phyloP scores from a whole-genome alignment of 1,140 invertebrate genomes.

The Temnothorax nylanderi region DNA sequence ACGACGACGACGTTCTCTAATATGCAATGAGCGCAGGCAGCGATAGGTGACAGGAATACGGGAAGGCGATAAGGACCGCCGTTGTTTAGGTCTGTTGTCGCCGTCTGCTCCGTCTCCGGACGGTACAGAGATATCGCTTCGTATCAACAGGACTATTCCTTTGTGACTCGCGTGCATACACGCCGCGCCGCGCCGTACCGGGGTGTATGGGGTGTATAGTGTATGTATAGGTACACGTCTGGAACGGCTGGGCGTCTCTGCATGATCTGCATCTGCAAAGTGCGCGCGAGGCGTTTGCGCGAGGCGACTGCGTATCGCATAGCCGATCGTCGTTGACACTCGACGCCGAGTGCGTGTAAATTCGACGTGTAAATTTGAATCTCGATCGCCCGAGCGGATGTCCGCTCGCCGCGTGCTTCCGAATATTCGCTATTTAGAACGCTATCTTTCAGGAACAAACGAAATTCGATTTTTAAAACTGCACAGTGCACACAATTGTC shows the following conservation, averaged over 20 bases:
- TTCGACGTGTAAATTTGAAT: conserved; percentile 7
- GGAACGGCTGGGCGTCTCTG: neutral
- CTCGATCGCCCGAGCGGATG: neutral
- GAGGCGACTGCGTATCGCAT: conserved; percentile 11
- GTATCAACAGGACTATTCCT: conserved; percentile 59
- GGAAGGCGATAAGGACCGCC: conserved; percentile 32
- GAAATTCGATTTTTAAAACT: too few species aligned
- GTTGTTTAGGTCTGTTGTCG: conserved; percentile 57
- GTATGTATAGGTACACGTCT: neutral
- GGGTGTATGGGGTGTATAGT: too few species aligned
- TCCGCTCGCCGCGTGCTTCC: neutral
- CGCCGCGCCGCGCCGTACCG: too few species aligned
- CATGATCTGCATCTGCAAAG: neutral
- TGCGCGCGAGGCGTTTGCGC: neutral
- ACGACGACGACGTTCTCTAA: conserved; percentile 5
- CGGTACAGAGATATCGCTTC: conserved; percentile 31
- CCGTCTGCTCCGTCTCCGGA: neutral
- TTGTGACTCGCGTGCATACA: conserved; percentile 14
- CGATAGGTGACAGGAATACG: conserved; percentile 47
- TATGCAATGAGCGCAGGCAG: conserved; percentile 8
- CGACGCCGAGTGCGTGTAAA: neutral
- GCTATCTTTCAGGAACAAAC: too few species aligned
- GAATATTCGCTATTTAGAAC: neutral
- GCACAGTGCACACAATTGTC: too few species aligned
- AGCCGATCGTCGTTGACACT: neutral